These are phyloP conservation scores for Leiothrix lutea DNA, from an alignment of 2,113 vertebrate species.

Conservation along the genomic window DNA sequence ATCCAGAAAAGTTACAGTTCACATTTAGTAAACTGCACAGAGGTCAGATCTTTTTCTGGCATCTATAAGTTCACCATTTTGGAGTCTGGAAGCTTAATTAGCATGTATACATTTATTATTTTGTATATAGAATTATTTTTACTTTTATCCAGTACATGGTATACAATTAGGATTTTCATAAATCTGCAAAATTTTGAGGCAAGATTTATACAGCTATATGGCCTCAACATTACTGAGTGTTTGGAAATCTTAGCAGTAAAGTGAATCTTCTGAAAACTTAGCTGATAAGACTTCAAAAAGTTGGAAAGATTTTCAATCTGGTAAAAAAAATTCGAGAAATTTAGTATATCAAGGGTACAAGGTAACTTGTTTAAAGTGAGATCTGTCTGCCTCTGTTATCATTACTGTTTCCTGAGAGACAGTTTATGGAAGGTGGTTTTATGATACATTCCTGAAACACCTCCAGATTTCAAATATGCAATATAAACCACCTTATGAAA, in stretches of 20 bases:
- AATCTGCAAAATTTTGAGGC: neutral
- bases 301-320: constrained; percentile 45
- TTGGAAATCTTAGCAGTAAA: constrained; percentile 13
- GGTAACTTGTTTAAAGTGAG: constrained; percentile 70
- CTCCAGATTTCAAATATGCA: constrained; percentile 79
- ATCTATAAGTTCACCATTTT: neutral
- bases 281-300: constrained; percentile 69
- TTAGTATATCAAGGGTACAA: constrained; percentile 59
- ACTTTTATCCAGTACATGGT: neutral
- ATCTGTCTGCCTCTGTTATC: constrained; percentile 73
- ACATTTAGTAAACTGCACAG: neutral
- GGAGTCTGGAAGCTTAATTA: neutral
- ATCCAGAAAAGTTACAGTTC: neutral
- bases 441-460: constrained; percentile 80
- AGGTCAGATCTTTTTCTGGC: neutral
- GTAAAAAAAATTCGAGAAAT: constrained; percentile 66
- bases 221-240: neutral
- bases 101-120: neutral
- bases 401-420: constrained; percentile 72
- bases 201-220: neutral
- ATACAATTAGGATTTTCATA: neutral
- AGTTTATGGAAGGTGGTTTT: constrained; percentile 80
- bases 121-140: neutral
- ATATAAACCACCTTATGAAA: constrained; percentile 76
- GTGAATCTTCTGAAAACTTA: constrained; percentile 45